Percentiles rank a stretch among this genome's conserved stretches.
Evolutionary conservation across 2,888 invertebrate species (phyloP).

Genomic region (Athalia circularis): DNA sequence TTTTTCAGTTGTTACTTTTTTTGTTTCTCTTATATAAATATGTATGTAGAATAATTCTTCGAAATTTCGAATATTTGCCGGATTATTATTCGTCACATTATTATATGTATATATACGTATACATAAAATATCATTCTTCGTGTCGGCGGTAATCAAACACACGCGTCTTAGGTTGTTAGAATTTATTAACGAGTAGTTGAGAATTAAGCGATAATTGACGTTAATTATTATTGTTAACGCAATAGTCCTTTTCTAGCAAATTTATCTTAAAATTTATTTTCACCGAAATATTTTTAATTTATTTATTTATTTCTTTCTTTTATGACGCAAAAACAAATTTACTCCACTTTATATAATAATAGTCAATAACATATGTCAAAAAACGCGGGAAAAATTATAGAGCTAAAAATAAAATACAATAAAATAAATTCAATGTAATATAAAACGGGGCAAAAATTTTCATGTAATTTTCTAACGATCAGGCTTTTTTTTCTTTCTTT

Average conservation of each 20-base stretch:
- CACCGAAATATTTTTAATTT: background rate
- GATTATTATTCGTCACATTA: background rate
- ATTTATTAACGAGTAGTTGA: slow-evolving; percentile 22
- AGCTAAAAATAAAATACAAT: too few relatives aligned
- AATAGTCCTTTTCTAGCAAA: slow-evolving; percentile 10
- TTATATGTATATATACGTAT: background rate
- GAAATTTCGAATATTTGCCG: background rate
- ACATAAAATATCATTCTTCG: background rate
- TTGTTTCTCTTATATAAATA: too few relatives aligned
- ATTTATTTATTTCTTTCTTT: background rate
- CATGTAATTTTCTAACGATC: too few relatives aligned
- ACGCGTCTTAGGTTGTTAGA: slow-evolving; percentile 23
- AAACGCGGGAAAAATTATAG: too few relatives aligned
- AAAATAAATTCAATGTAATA: too few relatives aligned
- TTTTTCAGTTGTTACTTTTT: too few relatives aligned
- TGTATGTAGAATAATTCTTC: too few relatives aligned
- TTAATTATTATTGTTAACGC: slow-evolving; percentile 30
- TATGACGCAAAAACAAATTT: background rate
- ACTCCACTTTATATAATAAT: too few relatives aligned
- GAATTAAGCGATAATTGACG: slow-evolving; percentile 28
- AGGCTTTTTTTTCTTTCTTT: too few relatives aligned
- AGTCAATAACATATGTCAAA: too few relatives aligned
- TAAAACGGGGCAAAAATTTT: too few relatives aligned
- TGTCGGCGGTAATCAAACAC: background rate
- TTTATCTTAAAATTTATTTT: slow-evolving; percentile 14